Conservation (phyloP, 2,797 vertebrate genomes). For the Microctenopoma steveboyesi region DNA sequence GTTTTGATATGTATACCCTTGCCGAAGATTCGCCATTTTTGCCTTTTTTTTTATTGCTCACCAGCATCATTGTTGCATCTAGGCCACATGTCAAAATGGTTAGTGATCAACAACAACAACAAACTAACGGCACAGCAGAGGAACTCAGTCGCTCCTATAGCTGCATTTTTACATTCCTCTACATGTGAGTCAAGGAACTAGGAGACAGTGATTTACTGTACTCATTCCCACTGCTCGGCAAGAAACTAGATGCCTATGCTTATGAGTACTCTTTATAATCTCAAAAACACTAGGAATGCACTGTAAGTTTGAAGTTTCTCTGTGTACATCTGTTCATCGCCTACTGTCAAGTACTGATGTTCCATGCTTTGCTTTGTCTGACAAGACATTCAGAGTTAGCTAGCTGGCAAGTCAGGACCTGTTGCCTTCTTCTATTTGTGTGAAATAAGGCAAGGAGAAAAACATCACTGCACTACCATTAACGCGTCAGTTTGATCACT, state of each 20-base stretch:
- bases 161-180: conserved; percentile 12
- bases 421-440: neutral
- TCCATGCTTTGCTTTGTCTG: neutral
- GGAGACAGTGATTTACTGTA: conserved; percentile 15
- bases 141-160: conserved; percentile 12
- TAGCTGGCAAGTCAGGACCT: conserved; percentile 10
- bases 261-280: conserved; percentile 12
- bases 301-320: no score
- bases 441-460: neutral
- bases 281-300: neutral
- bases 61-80: conserved; percentile 54
- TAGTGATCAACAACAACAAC: conserved; percentile 45
- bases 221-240: neutral
- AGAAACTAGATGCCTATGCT: conserved; percentile 13
- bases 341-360: no score
- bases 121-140: conserved; percentile 34
- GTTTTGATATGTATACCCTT: conserved; percentile 54
- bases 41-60: conserved; percentile 11
- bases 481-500: conserved; percentile 8
- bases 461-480: neutral
- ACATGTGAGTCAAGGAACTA: conserved; percentile 5
- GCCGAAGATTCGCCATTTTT: conserved; percentile 35
- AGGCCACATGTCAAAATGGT: conserved; percentile 54
- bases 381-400: conserved; percentile 16
- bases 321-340: neutral